Evolutionary conservation across 2,113 vertebrate genomes (phyloP), one percentile per base, ranked within the genome.

Genomic region (Anolis sagrei): DNA sequence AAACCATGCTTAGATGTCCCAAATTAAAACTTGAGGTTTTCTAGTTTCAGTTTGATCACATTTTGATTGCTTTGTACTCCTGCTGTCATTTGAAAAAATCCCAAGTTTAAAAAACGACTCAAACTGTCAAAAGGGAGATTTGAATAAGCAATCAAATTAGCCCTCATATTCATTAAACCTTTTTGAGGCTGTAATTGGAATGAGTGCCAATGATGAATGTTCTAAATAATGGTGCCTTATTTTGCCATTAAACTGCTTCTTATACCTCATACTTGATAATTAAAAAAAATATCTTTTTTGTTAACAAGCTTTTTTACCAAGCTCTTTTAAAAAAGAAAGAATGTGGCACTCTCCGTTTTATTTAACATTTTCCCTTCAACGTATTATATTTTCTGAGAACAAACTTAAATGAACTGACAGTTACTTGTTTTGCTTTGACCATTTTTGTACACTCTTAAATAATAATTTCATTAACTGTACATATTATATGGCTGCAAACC

Each of bases 181-280:
- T 81, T 88, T 91, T 90, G 84, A 94, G 87, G 87, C 61, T 70
- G 83, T 93, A 89, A 90, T 1, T 91, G 92, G 94, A 95, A 82
- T 92, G 94, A 95, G 94, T 96, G 96, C 95, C 95, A 94, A 58
- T 94, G 84, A 89, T 82, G 49, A 90, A 92, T 94, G 92, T 92
- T 96, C 93, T 95, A 96, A 93, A 95, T 95, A 95, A 92, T 88
- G 91, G 96, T 97, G 96, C 96, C 96, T 97, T 96, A 92, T 91
- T 91, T 93, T 88, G 89, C 79, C 89, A 93, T 89, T 94, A 90
- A 86, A 76, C 88, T 93, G 84, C 91, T 95, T 94, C 88, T 94
- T 94, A 92, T 94, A 96, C 95, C 95, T 96, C 94, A 93, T 92
- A 91, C 94, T 93, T 96, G 90, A 86, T 92, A 87, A 90, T 92